Conservation (phyloP, 2,888 invertebrate species). For the Nomada hirtipes region DNA sequence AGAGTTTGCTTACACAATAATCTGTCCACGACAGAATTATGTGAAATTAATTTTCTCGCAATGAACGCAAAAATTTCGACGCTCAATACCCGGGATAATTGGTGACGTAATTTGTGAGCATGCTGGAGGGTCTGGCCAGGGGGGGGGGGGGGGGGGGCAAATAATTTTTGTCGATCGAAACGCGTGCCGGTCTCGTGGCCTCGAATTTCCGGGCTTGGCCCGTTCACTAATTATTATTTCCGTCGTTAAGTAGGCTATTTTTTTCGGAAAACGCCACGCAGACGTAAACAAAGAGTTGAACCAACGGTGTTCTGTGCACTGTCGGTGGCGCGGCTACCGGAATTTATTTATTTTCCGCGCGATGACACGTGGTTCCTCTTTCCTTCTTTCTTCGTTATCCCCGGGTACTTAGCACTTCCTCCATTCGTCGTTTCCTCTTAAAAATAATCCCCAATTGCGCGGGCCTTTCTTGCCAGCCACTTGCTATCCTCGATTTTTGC, state of each 20-base stretch:
- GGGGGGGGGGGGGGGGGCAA: neutral
- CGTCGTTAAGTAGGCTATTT: constrained; percentile 75
- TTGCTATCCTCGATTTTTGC: no score
- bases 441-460: neutral
- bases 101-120: no score
- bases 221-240: constrained; percentile 74
- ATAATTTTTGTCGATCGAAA: constrained; percentile 29
- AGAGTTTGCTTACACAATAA: no score
- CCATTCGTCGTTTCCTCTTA: neutral
- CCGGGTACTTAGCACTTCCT: neutral
- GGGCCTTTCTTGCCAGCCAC: neutral
- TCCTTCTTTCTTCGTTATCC: constrained; percentile 40
- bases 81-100: no score
- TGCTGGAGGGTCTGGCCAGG: no score
- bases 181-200: constrained; percentile 70
- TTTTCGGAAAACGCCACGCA: constrained; percentile 59
- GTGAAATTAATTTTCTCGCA: no score
- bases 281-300: constrained; percentile 64
- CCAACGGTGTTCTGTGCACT: constrained; percentile 74
- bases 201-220: constrained; percentile 43
- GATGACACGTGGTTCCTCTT: constrained; percentile 72
- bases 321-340: constrained; percentile 76
- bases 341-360: constrained; percentile 75
- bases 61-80: no score
- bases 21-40: no score